Conservation (phyloP, 2,113 vertebrate genomes). For the Heterochromis multidens region DNA sequence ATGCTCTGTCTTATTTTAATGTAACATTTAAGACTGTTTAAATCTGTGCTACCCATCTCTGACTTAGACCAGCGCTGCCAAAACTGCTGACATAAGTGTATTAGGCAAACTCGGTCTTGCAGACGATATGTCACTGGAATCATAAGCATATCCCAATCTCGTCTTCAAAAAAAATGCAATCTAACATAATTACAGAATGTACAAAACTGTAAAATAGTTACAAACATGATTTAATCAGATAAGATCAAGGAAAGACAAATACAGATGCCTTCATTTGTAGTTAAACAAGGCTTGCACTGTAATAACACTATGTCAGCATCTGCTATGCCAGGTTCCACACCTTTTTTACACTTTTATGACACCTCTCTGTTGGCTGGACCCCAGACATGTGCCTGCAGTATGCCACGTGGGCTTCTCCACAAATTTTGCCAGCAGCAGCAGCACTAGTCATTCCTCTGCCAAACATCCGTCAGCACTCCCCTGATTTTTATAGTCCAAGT, state of each 20-base stretch:
- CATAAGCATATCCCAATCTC: neutral
- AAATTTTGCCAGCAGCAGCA: conserved; percentile 27
- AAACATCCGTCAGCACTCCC: conserved; percentile 62
- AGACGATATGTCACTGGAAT: neutral
- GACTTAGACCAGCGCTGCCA: neutral
- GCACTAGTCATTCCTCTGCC: conserved; percentile 24
- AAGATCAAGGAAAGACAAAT: neutral
- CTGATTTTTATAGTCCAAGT: conserved; percentile 51
- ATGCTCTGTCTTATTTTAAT: neutral
- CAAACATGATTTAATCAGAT: neutral
- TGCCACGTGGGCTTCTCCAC: conserved; percentile 50
- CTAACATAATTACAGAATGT: neutral
- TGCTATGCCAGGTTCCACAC: conserved; percentile 14
- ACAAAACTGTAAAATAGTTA: neutral
- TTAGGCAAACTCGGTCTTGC: neutral
- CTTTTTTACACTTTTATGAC: conserved; percentile 31
- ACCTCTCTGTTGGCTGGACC: conserved; percentile 34
- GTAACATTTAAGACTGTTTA: neutral
- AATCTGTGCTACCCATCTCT: neutral
- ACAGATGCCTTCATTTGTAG: neutral
- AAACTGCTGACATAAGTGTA: too few relatives aligned
- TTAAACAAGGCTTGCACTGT: neutral
- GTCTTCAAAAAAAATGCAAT: neutral
- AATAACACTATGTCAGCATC: conserved; percentile 3
- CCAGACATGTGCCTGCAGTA: conserved; percentile 50